phyloP scores from a whole-genome alignment of 2,888 invertebrate species.

The Drosophila subquinaria region DNA sequence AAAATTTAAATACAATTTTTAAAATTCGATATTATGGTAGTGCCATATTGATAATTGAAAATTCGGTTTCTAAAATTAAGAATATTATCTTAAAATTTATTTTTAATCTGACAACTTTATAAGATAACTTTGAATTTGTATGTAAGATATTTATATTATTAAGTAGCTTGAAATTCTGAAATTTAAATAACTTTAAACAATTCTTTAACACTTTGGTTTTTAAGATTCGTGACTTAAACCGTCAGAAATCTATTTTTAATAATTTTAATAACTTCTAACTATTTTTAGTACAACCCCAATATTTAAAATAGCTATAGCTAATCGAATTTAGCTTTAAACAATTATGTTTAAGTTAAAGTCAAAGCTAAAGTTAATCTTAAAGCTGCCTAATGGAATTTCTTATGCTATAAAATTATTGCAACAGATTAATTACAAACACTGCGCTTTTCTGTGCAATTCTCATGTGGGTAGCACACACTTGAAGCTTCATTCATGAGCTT shows the following conservation, averaged over 20 bases:
- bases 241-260: no score
- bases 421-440: neutral
- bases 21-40: no score
- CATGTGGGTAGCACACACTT: constrained; percentile 26
- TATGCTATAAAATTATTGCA: neutral
- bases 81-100: no score
- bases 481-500: constrained; percentile 28
- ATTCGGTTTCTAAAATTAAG: no score
- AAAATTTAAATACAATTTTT: no score
- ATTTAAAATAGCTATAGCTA: neutral
- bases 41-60: no score
- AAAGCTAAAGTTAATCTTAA: neutral
- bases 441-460: constrained; percentile 39
- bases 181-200: neutral
- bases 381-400: neutral
- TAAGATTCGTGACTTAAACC: no score
- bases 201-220: neutral
- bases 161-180: no score
- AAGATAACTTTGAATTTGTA: no score
- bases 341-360: neutral
- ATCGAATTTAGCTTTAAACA: no score
- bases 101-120: no score
- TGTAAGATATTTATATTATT: neutral
- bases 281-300: neutral
- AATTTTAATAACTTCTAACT: neutral